Evolutionary conservation across 2,113 vertebrate genomes (phyloP).

Genomic region (Alosa alosa): DNA sequence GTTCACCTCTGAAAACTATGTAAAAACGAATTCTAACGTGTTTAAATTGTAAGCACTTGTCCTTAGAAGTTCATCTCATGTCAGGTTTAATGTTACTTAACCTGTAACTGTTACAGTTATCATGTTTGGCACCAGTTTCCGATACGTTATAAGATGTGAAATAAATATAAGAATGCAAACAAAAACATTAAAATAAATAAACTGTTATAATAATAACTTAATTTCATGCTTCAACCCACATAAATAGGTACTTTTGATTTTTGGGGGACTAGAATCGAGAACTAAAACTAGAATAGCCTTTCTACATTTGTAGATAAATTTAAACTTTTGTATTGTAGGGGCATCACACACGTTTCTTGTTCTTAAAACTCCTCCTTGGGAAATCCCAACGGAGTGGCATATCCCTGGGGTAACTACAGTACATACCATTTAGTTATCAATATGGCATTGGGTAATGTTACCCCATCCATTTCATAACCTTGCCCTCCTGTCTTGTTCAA

Average conservation of each 20-base stretch:
- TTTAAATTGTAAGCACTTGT: not conserved
- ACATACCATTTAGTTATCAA: not conserved
- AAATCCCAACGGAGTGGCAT: not conserved
- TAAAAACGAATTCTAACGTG: not conserved
- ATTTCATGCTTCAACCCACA: conserved; percentile 53
- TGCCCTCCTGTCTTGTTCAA: not conserved
- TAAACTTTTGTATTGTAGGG: not conserved
- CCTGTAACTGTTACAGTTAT: conserved; percentile 21
- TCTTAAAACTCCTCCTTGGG: not conserved
- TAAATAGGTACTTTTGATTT: conserved; percentile 75
- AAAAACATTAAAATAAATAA: conserved; percentile 76
- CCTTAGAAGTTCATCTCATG: not conserved
- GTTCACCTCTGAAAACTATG: not conserved
- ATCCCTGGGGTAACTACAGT: conserved; percentile 51
- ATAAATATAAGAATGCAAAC: conserved; percentile 82
- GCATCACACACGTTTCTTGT: not conserved
- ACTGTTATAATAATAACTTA: conserved; percentile 73
- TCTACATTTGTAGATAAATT: not conserved
- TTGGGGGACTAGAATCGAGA: conserved; percentile 59
- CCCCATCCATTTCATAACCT: not conserved
- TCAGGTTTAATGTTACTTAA: not conserved
- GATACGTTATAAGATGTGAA: conserved; percentile 66
- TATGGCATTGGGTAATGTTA: not conserved
- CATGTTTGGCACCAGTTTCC: conserved; percentile 81
- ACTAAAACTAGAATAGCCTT: conserved; percentile 76